These are phyloP conservation scores for Ypsolopha scabrella DNA, from an alignment of 2,888 invertebrate species.

Conservation along the genomic window DNA sequence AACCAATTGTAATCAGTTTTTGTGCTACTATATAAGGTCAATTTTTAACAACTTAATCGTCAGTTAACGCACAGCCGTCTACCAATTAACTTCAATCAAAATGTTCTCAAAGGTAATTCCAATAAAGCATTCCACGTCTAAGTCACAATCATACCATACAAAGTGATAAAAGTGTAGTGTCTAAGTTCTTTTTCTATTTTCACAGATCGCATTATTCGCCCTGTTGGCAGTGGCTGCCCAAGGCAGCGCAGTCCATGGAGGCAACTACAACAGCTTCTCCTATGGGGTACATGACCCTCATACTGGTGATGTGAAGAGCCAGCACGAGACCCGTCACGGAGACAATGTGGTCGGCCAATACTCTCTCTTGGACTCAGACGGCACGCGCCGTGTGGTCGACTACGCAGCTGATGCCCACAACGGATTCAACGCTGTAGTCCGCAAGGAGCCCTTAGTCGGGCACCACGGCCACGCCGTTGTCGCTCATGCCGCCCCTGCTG, in stretches of 20 bases:
- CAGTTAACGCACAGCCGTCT: constrained; percentile 28
- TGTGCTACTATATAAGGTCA: constrained; percentile 25
- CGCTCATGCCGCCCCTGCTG: constrained; percentile 19
- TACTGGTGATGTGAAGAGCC: constrained; percentile 65
- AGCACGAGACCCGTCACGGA: constrained; percentile 74
- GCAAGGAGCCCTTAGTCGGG: constrained; percentile 28
- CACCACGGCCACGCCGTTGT: constrained; percentile 46
- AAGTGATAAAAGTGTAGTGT: too few relatives aligned
- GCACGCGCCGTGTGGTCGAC: constrained; percentile 73
- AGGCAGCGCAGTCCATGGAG: constrained; percentile 49
- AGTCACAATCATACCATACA: too few relatives aligned
- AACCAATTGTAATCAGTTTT: neutral
- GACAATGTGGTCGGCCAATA: constrained; percentile 71
- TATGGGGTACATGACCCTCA: constrained; percentile 60
- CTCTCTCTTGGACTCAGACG: constrained; percentile 70
- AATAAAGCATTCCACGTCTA: too few relatives aligned
- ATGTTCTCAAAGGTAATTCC: constrained; percentile 36
- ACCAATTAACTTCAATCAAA: constrained; percentile 14
- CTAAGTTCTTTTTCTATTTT: constrained; percentile 13
- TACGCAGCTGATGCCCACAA: constrained; percentile 47
- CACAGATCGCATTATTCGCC: constrained; percentile 58
- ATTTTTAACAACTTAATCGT: constrained; percentile 12
- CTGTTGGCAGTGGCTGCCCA: constrained; percentile 53
- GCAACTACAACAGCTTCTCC: constrained; percentile 55
- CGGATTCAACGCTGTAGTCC: constrained; percentile 43